These are phyloP conservation scores for Karalla daura DNA, from an alignment of 2,797 vertebrate species.

Conservation along the genomic window DNA sequence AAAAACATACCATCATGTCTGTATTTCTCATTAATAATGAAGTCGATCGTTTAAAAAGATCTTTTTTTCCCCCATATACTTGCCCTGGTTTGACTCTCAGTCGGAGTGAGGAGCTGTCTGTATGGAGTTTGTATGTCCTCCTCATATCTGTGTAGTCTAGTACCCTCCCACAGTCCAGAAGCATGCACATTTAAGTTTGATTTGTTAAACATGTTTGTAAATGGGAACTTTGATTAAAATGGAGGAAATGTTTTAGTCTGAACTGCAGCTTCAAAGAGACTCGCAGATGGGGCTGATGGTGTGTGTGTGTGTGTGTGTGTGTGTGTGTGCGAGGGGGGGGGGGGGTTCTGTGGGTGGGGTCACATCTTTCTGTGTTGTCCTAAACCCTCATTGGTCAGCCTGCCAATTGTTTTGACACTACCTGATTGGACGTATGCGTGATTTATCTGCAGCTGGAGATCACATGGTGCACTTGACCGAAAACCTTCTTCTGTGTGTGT, in stretches of 20 bases:
- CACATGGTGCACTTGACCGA: slow-evolving; percentile 79
- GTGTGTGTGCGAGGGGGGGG: slow-evolving; percentile 18
- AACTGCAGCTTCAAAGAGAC: not conserved
- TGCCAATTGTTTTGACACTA: slow-evolving; percentile 48
- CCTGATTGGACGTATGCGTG: slow-evolving; percentile 81
- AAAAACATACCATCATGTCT: too few relatives aligned
- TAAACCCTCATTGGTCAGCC: slow-evolving; percentile 81
- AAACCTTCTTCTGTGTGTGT: slow-evolving; percentile 47
- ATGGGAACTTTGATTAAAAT: not conserved
- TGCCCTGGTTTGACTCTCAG: too few relatives aligned
- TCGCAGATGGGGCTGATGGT: not conserved
- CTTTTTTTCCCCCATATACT: too few relatives aligned
- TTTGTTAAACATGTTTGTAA: not conserved
- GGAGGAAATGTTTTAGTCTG: not conserved
- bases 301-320: slow-evolving; percentile 2
- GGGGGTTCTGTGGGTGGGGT: slow-evolving; percentile 45
- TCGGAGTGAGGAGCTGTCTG: too few relatives aligned
- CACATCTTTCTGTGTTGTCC: slow-evolving; percentile 12
- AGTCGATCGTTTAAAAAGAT: too few relatives aligned
- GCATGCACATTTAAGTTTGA: not conserved
- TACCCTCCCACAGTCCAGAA: too few relatives aligned
- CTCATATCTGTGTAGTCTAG: too few relatives aligned
- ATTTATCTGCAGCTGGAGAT: slow-evolving; percentile 79
- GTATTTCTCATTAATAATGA: too few relatives aligned
- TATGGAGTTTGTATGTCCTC: too few relatives aligned